A percentile compares a stretch with the other conserved stretches of the same genome.
Conservation (phyloP, 2,113 vertebrate species). For the Chroicocephalus ridibundus region DNA sequence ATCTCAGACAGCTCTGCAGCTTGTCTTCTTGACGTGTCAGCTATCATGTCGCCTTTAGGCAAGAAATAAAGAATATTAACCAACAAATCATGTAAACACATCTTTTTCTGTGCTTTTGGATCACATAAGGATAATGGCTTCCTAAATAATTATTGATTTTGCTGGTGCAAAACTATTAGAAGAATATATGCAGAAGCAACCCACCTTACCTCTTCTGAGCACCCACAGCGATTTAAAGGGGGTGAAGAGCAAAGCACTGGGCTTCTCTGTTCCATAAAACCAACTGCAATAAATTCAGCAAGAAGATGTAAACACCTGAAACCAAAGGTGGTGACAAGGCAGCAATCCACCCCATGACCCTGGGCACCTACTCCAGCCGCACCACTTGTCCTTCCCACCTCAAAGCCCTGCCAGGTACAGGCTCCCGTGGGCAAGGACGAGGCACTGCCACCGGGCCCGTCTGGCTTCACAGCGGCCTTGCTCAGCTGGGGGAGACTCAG, state of each 20-base stretch:
- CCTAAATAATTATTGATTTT: not conserved
- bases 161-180: not conserved
- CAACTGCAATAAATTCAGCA: accelerated
- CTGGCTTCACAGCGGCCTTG: not conserved
- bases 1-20: not conserved
- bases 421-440: accelerated
- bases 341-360: not conserved
- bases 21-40: not conserved
- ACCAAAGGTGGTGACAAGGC: not conserved
- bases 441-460: accelerated
- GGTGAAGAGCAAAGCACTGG: not conserved
- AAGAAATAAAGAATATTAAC: not conserved
- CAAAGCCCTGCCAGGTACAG: not conserved
- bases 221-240: not conserved
- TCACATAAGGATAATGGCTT: not conserved
- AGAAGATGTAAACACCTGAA: not conserved
- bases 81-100: not conserved
- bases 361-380: not conserved
- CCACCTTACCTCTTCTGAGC: not conserved
- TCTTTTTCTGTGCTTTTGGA: not conserved
- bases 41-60: not conserved
- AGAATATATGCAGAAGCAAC: not conserved
- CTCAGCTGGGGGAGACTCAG: not conserved
- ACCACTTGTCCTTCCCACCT: not conserved
- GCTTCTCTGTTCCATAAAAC: not conserved